These are phyloP conservation scores for Yponomeuta sedellus DNA, from an alignment of 2,888 invertebrate genomes.

Conservation along the genomic window DNA sequence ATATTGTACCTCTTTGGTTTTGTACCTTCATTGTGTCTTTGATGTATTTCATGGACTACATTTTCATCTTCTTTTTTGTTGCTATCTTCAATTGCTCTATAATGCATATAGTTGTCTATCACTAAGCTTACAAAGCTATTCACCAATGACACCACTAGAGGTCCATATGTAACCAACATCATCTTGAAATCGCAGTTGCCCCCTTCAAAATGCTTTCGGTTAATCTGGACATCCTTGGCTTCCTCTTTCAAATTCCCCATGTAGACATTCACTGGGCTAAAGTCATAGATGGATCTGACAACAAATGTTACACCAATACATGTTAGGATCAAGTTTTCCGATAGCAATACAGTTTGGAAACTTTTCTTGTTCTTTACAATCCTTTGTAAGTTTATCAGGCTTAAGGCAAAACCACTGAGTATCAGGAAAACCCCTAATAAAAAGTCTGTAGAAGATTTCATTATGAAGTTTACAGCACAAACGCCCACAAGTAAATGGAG, in stretches of 20 bases:
- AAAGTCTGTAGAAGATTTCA: constrained; percentile 49
- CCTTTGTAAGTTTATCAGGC: constrained; percentile 53
- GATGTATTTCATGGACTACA: constrained; percentile 38
- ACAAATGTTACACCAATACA: constrained; percentile 60
- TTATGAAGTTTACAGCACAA: constrained; percentile 29
- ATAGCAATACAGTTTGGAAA: constrained; percentile 49
- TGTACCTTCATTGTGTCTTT: constrained; percentile 21
- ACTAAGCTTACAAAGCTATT: constrained; percentile 62
- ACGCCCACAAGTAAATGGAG: constrained; percentile 28
- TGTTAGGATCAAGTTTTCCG: constrained; percentile 57
- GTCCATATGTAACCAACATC: constrained; percentile 54
- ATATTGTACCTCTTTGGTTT: constrained; percentile 20
- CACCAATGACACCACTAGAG: constrained; percentile 54
- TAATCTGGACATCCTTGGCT: constrained; percentile 27
- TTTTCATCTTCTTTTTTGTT: constrained; percentile 47
- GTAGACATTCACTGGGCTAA: constrained; percentile 37
- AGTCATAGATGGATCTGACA: constrained; percentile 39
- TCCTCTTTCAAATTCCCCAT: constrained; percentile 41
- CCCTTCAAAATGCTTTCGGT: constrained; percentile 24
- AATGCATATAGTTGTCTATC: constrained; percentile 65
- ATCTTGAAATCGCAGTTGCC: constrained; percentile 42
- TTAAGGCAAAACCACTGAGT: constrained; percentile 50
- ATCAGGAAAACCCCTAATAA: constrained; percentile 57
- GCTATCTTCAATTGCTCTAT: constrained; percentile 45
- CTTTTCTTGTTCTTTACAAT: constrained; percentile 39